Base-by-base conservation (phyloP, 1,140 invertebrate species). In the Oedothorax gibbosus region DNA sequence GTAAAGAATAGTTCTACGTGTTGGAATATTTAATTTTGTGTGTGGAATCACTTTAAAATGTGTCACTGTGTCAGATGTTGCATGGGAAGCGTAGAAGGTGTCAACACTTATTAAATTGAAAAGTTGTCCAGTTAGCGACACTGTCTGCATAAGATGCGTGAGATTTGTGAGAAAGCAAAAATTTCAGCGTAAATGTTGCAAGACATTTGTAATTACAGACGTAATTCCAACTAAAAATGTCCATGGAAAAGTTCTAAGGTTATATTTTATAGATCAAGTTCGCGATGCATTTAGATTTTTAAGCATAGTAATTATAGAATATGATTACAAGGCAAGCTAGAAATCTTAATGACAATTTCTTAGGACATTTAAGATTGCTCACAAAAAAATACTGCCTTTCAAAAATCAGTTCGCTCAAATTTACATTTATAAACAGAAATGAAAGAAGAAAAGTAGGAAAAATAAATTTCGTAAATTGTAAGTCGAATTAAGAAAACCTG, bases 31-130 rank as follows among this genome's bases (percentile, higher is more conserved):
- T 21, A 66, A 15, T 12, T 8, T 11, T 71, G 50, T 18, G 15
- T 51, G 49, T 54, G 68, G 12, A 57, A n/a, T 75, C 49, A 9
- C 10, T 54, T 72, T 54, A 20, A 18, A 75, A 57, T 75, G 72
- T 75, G 72, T 75, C 72, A 75, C 72, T 75, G 72, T 75, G 72
- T 75, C 72, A 75, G 35, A 75, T 53, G 56, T 7, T 49, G 18
- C n/a, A 21, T 9, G 9, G 35, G 72, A 60, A 53, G 54, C 12
- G 2, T 35, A 35, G 68, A 51, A 71, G 50, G 54, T 53, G 50
- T 53, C 68, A 53, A 18, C 50, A n/a, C 35, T 35, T 35, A 35
- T 35, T 35, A 71, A 71, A 53, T 51, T 51, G 14, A 49, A 51
- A 71, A 18, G 54, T 71, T 53, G 20, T 71, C 49, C 10, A n/a